A percentile compares a stretch with the other conserved stretches of the same genome.
Evolutionary conservation across 1,140 invertebrate genomes (phyloP).

Genomic region (Bombus turneri): DNA sequence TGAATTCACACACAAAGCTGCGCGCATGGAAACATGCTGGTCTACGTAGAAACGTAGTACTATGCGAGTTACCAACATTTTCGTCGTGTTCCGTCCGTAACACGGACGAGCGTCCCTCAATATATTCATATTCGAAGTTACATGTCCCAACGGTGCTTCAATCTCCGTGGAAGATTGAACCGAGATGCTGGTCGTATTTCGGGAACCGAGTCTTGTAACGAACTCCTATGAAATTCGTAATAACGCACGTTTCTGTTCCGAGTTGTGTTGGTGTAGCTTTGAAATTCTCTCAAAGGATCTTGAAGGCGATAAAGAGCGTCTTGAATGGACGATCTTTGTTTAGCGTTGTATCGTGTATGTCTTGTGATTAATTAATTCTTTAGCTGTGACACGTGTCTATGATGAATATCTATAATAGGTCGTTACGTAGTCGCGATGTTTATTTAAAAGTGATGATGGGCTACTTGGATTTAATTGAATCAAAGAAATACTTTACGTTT

Average conservation of each 20-base stretch:
- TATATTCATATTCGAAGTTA: conserved; percentile 50
- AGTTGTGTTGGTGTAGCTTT: neutral
- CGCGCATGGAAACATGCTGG: neutral
- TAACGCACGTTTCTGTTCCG: neutral
- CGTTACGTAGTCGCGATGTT: no score
- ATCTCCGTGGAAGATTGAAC: conserved; percentile 34
- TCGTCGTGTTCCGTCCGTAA: neutral
- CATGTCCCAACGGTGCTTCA: conserved; percentile 9
- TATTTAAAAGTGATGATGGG: no score
- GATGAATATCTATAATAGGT: no score
- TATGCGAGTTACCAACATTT: neutral
- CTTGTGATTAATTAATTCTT: no score
- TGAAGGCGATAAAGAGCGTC: fast-evolving
- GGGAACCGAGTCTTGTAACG: neutral
- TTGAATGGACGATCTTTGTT: neutral
- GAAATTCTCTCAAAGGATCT: neutral
- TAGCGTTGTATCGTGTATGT: neutral
- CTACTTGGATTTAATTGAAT: no score
- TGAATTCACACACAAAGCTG: conserved; percentile 11
- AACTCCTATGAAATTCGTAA: conserved; percentile 28
- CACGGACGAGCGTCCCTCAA: neutral
- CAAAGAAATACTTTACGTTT: no score
- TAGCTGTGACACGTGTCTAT: no score
- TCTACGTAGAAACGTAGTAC: neutral
- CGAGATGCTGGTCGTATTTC: neutral